These are phyloP conservation scores for Syncerus caffer DNA, from an alignment of 2,797 vertebrate genomes.

Conservation along the genomic window DNA sequence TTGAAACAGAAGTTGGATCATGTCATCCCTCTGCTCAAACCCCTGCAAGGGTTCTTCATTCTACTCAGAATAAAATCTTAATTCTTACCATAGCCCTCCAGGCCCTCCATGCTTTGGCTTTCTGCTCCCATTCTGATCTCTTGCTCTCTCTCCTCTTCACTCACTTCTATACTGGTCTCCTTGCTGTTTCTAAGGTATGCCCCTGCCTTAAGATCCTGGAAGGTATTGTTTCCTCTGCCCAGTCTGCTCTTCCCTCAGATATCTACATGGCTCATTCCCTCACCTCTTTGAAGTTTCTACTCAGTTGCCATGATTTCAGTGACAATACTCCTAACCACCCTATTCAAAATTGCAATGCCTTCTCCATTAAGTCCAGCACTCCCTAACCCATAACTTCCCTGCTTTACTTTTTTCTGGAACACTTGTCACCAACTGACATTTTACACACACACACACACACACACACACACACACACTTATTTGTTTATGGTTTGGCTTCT, in stretches of 20 bases:
- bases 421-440: not conserved
- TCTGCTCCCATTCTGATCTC: not conserved
- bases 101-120: not conserved
- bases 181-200: not conserved
- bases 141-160: not conserved
- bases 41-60: not conserved
- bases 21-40: not conserved
- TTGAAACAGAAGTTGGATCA: not conserved
- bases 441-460: not conserved
- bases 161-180: not conserved
- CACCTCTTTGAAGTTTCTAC: not conserved
- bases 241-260: not conserved
- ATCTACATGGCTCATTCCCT: not conserved
- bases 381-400: not conserved
- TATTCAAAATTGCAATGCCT: not conserved
- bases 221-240: not conserved
- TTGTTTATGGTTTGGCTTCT: constrained; percentile 4
- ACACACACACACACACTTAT: not conserved
- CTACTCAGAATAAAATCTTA: constrained; percentile 22
- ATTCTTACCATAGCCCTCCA: not conserved
- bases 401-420: not conserved
- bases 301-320: not conserved
- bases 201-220: not conserved
- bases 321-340: not conserved
- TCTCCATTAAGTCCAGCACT: not conserved